phyloP scores from a whole-genome alignment of 2,113 vertebrate genomes.

The Eubucco bourcierii region DNA sequence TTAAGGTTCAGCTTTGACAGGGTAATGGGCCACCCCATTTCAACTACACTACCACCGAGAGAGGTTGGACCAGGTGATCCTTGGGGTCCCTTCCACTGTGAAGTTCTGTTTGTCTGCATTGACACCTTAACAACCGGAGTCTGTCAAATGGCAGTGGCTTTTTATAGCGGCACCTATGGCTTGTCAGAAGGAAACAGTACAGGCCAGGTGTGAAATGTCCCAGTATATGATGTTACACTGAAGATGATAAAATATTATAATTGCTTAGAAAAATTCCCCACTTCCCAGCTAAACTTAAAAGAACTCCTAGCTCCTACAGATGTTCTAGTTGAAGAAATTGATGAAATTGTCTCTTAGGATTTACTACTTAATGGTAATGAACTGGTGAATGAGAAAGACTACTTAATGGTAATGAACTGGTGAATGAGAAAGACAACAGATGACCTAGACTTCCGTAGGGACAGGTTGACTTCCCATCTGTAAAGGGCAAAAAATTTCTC shows the following conservation, averaged over 20 bases:
- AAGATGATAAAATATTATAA: too few species aligned
- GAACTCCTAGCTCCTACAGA: not conserved
- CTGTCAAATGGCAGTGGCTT: too few species aligned
- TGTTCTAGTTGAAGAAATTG: not conserved
- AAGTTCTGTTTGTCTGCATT: too few species aligned
- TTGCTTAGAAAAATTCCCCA: rapidly evolving
- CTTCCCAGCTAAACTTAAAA: not conserved
- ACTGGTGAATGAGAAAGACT: not conserved
- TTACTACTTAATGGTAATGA: not conserved
- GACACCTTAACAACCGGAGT: too few species aligned
- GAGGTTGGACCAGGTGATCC: too few species aligned
- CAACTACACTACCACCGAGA: too few species aligned
- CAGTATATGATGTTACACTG: not conserved
- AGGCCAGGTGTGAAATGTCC: rapidly evolving
- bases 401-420: too few species aligned
- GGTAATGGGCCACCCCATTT: too few species aligned
- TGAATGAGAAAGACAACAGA: rapidly evolving
- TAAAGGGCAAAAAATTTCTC: not conserved
- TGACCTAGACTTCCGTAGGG: not conserved
- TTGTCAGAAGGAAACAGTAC: rapidly evolving
- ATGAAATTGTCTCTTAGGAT: rapidly evolving
- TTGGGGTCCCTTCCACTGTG: too few species aligned
- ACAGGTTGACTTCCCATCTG: not conserved
- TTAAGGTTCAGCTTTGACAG: too few species aligned
- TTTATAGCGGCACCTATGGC: too few species aligned